Conservation (phyloP, 2,888 invertebrate species). For the Drosophila aldrichi region DNA sequence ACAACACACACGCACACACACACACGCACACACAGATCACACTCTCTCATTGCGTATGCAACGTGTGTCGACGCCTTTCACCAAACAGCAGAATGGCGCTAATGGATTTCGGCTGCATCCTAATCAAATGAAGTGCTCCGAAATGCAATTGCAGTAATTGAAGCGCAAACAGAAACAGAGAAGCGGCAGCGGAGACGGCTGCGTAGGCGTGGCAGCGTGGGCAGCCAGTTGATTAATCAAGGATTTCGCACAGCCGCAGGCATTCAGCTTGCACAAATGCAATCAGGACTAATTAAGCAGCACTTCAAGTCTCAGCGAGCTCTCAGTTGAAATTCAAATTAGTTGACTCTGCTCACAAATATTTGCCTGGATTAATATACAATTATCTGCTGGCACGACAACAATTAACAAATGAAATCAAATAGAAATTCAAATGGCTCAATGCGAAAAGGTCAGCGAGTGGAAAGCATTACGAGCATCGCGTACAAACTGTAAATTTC, state of each 20-base stretch:
- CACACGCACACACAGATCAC: slow-evolving; percentile 12
- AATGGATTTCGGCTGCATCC: slow-evolving; percentile 35
- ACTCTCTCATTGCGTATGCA: slow-evolving; percentile 66
- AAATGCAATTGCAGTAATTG: slow-evolving; percentile 27
- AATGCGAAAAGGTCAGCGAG: neutral
- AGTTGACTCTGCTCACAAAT: neutral
- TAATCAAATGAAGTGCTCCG: slow-evolving; percentile 28
- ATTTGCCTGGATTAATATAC: neutral
- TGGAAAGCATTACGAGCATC: neutral
- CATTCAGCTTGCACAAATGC: neutral
- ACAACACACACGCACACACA: neutral
- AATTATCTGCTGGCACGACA: neutral
- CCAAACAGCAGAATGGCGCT: slow-evolving; percentile 47
- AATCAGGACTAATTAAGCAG: neutral
- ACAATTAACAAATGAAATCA: no score
- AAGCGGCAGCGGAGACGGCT: no score
- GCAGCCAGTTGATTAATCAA: neutral
- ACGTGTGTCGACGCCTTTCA: slow-evolving; percentile 64
- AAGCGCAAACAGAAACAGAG: neutral
- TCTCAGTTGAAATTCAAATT: no score
- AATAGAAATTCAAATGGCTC: no score
- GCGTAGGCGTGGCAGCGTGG: neutral
- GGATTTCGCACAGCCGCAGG: neutral
- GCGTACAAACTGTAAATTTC: neutral
- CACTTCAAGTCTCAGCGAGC: neutral